Evolutionary conservation across 1,140 invertebrate species (phyloP), one percentile per base, ranked within the genome.

Genomic region (Magallana angulata): DNA sequence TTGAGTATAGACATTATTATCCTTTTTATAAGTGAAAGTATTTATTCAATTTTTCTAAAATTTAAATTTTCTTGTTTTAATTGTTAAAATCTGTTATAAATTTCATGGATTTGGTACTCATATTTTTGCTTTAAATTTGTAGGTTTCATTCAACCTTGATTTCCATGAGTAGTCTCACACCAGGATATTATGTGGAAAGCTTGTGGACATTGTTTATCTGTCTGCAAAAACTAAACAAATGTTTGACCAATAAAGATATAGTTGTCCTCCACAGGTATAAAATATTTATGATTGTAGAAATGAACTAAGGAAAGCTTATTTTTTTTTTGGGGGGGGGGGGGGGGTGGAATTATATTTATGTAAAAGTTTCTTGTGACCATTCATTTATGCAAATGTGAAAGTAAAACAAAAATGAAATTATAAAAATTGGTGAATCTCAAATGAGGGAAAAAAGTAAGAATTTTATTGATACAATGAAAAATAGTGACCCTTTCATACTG

Each of bases 141-240:
- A 76, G 68, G 30, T 76, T 76, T 76, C 68, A 76, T 76, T 18
- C 18, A 11, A 76, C 36, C 18, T 24, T 76, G 24, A 76, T 76
- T 30, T 76, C 68, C 1, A 76, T 76, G 68, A 30, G 68, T 24
- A 76, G 68, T 76, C 68, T 76, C 68, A 9, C 24, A 6, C 68
- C 68, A 3, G 68, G 18, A 76, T 30, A 76, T 76, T 76, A 76
- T 30, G 68, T 30, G 30, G 24, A 76, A 24, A 8, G 30, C 1
- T 30, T 76, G 7, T 76, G 68, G 68, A 76, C 9, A 48, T 76
- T 76, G 68, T 76, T 76, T 36, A 30, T 30, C 68, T 76, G 68
- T 76, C 8, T 76, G 12, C 68, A 76, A 12, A 76, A 36, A 11
- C 36, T 76, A 1, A 24, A 30, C 68, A 76, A 76, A 76, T 76